Base-by-base conservation (phyloP, 2,888 invertebrate genomes). In the Mechanitis mazaeus region DNA sequence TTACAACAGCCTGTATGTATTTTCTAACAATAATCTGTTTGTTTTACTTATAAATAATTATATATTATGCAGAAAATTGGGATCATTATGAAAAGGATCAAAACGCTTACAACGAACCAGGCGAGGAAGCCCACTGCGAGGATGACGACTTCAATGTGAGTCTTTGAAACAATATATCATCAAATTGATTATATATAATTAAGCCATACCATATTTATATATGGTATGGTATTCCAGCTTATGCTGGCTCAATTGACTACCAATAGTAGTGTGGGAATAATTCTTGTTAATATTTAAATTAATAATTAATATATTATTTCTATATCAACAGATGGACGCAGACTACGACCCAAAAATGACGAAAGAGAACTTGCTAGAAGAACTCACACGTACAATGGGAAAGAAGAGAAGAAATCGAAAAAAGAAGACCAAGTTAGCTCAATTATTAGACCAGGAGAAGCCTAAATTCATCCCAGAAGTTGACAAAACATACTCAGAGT, bases 391-490 rank as follows among this genome's bases (percentile, higher is more conserved):
- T 50, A 81, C 76, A 3, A 86, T 90, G 53, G 93, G 92, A 65
- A 92, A 92, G 63, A 93, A 92, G 66, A 80, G 91, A 0, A 89
- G 91, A 63, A 92, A 91, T 67, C 87, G 92, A 53, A 92, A 92
- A 70, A 91, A 93, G 72, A 94, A 94, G 70, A 94, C 94, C n/a
- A 94, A 94, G 68, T 94, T 97, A 66, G 94, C 94, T 12, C 92
- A 94, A 76, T 92, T 95, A 33, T 82, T 97, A 3, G 87, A 93
- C 20, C 87, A 92, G 45, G 92, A 95, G 59, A 98, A 98, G 77
- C 98, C 98, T 0, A 91, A 93, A 59, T 98, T 95, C 83, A 93
- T 98, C 81, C 96, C 98, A 0, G 86, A 91, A 0, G 91, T 93
- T 63, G 92, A 94, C 65, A 91, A 91, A 74, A 94, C 94, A 0